Conservation (phyloP, 2,797 vertebrate genomes). For the Poeciliopsis paucimaculata region DNA sequence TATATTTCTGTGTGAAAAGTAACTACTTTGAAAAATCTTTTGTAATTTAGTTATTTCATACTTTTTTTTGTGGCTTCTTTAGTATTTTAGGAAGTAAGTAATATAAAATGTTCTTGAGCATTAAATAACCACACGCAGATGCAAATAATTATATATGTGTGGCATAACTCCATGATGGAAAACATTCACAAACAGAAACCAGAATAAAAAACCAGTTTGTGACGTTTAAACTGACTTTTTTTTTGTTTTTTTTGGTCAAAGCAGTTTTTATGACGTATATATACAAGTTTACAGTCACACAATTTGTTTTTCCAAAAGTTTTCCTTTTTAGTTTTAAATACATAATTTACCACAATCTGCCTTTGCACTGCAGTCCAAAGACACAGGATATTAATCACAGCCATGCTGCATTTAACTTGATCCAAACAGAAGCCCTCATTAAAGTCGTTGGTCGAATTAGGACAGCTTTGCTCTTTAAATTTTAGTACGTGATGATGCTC, state of each 20-base stretch:
- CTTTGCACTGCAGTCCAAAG: slow-evolving; percentile 26
- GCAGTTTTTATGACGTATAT: neutral
- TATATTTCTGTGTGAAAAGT: neutral
- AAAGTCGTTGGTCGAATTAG: slow-evolving; percentile 43
- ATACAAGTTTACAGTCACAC: neutral
- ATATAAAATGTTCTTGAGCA: neutral
- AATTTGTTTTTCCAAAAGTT: slow-evolving; percentile 3
- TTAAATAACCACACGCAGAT: neutral
- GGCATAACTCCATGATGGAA: neutral
- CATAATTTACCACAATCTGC: neutral
- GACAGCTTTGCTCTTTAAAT: slow-evolving; percentile 49
- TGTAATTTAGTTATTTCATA: neutral
- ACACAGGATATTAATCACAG: slow-evolving; percentile 33
- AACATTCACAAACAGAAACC: neutral
- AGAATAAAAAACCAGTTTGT: neutral
- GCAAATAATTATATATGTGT: neutral
- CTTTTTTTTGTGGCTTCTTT: neutral
- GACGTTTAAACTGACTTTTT: neutral
- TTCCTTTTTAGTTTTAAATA: neutral
- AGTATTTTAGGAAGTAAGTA: neutral
- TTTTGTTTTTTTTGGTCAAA: neutral
- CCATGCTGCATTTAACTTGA: slow-evolving; percentile 42
- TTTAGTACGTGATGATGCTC: slow-evolving; percentile 36
- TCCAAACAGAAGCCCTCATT: slow-evolving; percentile 30
- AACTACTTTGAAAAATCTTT: neutral